These are phyloP conservation scores for Mastomys natalensis DNA, from an alignment of 2,113 vertebrate species.

Conservation along the genomic window DNA sequence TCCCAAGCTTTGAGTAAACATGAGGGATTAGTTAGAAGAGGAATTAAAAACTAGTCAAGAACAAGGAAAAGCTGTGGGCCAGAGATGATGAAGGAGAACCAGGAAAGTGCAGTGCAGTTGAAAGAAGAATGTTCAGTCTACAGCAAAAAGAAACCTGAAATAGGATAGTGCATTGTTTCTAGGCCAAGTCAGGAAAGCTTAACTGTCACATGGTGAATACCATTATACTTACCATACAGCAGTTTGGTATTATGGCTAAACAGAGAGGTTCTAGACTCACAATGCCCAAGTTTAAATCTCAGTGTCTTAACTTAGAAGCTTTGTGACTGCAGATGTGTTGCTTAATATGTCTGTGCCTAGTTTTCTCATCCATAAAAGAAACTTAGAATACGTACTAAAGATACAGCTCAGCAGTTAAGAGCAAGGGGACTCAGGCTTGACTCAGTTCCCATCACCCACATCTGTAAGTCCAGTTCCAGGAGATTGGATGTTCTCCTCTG, in stretches of 20 bases:
- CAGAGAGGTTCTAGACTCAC: background rate
- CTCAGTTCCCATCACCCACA: background rate
- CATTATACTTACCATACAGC: background rate
- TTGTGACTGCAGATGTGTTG: background rate
- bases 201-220: conserved; percentile 4
- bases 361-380: conserved; percentile 43
- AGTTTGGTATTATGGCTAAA: background rate
- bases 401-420: background rate
- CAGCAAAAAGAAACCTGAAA: background rate
- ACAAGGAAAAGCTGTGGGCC: conserved; percentile 30
- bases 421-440: background rate
- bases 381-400: background rate
- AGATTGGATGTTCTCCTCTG: background rate
- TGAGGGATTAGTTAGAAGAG: background rate
- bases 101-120: background rate
- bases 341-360: background rate
- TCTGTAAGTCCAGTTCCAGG: background rate
- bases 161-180: background rate
- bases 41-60: conserved; percentile 37
- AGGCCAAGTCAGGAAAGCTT: background rate
- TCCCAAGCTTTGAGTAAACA: conserved; percentile 20
- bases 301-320: conserved; percentile 19
- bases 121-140: conserved; percentile 33
- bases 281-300: conserved; percentile 7
- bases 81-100: conserved; percentile 20